These are phyloP conservation scores for Poecilus cupreus DNA, from an alignment of 2,888 invertebrate species.

Conservation along the genomic window DNA sequence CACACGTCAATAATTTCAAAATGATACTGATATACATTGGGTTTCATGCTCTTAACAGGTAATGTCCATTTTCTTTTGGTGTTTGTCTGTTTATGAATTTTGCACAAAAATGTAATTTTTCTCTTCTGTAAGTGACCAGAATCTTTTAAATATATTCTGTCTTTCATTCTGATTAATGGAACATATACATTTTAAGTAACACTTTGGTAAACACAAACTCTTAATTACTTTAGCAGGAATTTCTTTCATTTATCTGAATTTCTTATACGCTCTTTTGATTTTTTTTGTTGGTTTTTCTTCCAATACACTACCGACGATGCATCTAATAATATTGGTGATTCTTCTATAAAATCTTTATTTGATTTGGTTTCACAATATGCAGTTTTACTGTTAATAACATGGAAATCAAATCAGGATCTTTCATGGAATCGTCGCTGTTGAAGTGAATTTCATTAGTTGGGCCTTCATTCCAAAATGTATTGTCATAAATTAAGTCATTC, in stretches of 20 bases:
- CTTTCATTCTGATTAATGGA: not conserved
- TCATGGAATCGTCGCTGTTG: no score
- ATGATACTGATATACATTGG: not conserved
- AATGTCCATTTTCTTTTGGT: not conserved
- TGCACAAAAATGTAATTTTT: not conserved
- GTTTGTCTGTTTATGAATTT: not conserved
- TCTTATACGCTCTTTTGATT: not conserved
- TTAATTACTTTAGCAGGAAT: not conserved
- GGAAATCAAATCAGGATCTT: not conserved
- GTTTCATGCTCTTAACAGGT: not conserved
- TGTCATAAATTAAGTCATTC: not conserved
- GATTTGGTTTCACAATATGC: not conserved
- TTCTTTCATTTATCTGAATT: not conserved
- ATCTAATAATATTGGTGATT: not conserved
- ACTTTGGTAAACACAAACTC: not conserved
- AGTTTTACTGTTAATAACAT: not conserved
- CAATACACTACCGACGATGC: not conserved
- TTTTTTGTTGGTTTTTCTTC: not conserved
- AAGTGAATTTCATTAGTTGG: not conserved
- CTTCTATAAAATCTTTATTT: not conserved
- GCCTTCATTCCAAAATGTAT: not conserved
- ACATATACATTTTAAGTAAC: not conserved
- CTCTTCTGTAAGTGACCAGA: not conserved
- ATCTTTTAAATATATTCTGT: not conserved
- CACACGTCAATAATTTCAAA: not conserved